phyloP scores from a whole-genome alignment of 2,113 vertebrate species.

The Rousettus leschenaultii region DNA sequence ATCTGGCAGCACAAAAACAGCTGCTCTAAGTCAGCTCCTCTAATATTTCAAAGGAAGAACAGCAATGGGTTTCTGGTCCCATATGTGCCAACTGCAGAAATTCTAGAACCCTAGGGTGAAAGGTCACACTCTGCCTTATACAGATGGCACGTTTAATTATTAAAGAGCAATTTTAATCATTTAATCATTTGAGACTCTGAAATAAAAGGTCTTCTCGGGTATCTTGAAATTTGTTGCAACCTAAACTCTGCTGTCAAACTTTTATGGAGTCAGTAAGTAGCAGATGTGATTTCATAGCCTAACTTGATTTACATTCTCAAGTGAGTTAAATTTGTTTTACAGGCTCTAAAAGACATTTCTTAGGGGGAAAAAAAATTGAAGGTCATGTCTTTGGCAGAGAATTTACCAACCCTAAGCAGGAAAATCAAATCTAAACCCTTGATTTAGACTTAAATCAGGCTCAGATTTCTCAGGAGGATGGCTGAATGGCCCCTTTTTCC shows the following conservation, averaged over 20 bases:
- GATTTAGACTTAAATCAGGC: conserved; percentile 24
- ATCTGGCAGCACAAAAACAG: conserved; percentile 70
- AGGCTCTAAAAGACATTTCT: conserved; percentile 36
- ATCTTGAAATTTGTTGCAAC: conserved; percentile 25
- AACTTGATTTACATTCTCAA: conserved; percentile 48
- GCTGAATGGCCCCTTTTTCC: not conserved
- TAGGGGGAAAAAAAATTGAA: not conserved
- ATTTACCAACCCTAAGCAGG: conserved; percentile 18
- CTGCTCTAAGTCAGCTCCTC: conserved; percentile 65
- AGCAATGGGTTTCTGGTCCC: conserved; percentile 67
- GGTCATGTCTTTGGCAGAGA: conserved; percentile 54
- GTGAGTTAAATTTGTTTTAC: conserved; percentile 52
- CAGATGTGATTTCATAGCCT: conserved; percentile 41
- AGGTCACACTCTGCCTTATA: conserved; percentile 63
- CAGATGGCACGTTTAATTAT: conserved; percentile 76
- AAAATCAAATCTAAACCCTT: conserved; percentile 63
- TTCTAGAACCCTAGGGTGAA: conserved; percentile 71
- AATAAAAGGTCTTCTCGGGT: conserved; percentile 44
- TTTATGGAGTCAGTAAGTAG: not conserved
- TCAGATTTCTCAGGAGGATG: conserved; percentile 50
- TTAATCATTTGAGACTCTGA: conserved; percentile 58
- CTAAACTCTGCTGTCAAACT: conserved; percentile 39
- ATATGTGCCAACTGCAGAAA: conserved; percentile 74
- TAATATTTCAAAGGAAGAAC: conserved; percentile 74
- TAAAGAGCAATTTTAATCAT: conserved; percentile 70